Percentiles rank a stretch among this genome's conserved stretches.
These are phyloP conservation scores for Cataglyphis hispanica DNA, from an alignment of 1,140 invertebrate genomes.

Conservation along the genomic window DNA sequence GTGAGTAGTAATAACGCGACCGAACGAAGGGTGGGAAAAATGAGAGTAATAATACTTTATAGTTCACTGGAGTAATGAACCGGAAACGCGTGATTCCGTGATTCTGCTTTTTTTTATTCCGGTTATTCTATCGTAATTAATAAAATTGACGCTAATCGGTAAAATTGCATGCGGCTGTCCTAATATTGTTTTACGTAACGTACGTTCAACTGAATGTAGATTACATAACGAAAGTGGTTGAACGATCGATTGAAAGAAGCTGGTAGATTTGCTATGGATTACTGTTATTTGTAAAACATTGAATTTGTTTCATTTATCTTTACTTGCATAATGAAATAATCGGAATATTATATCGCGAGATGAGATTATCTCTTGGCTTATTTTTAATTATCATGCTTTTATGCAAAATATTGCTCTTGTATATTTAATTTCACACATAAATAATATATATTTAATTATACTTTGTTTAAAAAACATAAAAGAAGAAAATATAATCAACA, in stretches of 20 bases:
- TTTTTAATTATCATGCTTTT: neutral
- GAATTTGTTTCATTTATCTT: neutral
- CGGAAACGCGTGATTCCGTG: neutral
- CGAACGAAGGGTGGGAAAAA: slow-evolving; percentile 37
- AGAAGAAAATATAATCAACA: neutral
- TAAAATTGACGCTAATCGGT: slow-evolving; percentile 17
- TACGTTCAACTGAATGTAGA: neutral
- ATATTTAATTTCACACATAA: neutral
- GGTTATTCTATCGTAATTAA: slow-evolving; percentile 22
- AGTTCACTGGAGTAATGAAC: neutral
- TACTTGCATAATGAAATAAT: neutral
- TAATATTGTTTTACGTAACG: slow-evolving; percentile 47
- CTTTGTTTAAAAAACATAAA: neutral
- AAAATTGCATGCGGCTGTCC: neutral
- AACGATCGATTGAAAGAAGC: slow-evolving; percentile 31
- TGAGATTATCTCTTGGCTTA: neutral
- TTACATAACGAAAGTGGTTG: slow-evolving; percentile 49
- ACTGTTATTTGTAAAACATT: slow-evolving; percentile 13
- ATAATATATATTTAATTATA: slow-evolving; percentile 18
- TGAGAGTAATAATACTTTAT: slow-evolving; percentile 22
- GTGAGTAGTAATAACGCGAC: neutral
- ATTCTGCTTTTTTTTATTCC: slow-evolving; percentile 13
- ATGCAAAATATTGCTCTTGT: neutral
- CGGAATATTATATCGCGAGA: slow-evolving; percentile 12
- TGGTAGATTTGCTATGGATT: slow-evolving; percentile 12